Conservation (phyloP, 2,888 invertebrate species). For the Antitype chi region DNA sequence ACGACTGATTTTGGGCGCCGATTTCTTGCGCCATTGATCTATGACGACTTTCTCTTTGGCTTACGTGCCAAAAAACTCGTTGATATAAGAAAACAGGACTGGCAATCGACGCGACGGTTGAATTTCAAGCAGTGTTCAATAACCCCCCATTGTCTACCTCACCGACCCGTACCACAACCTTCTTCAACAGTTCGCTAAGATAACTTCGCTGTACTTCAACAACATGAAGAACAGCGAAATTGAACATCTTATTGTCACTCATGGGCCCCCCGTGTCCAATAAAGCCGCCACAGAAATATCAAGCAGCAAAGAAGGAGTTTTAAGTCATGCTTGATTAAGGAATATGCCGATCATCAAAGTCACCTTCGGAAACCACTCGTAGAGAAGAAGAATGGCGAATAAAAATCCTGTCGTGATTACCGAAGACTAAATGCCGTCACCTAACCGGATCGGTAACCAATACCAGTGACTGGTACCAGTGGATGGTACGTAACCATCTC, state of each 20-base stretch:
- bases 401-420: conserved; percentile 3
- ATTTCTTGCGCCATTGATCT: background rate
- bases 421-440: background rate
- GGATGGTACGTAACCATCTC: background rate
- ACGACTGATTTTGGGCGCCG: background rate
- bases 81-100: background rate
- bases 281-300: background rate
- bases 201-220: background rate
- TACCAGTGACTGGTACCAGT: background rate
- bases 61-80: background rate
- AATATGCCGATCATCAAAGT: background rate
- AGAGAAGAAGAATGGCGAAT: conserved; percentile 6
- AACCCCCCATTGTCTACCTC: too few relatives aligned
- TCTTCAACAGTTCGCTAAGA: background rate
- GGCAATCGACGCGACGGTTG: background rate
- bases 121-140: background rate
- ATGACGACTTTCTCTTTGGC: background rate
- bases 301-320: background rate
- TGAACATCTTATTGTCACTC: background rate
- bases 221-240: conserved; percentile 1
- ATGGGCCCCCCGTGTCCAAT: background rate
- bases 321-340: conserved; percentile 1
- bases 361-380: background rate
- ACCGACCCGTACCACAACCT: background rate
- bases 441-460: background rate